Conservation (phyloP, 2,113 vertebrate species). For the Rhadina sibilatrix region DNA sequence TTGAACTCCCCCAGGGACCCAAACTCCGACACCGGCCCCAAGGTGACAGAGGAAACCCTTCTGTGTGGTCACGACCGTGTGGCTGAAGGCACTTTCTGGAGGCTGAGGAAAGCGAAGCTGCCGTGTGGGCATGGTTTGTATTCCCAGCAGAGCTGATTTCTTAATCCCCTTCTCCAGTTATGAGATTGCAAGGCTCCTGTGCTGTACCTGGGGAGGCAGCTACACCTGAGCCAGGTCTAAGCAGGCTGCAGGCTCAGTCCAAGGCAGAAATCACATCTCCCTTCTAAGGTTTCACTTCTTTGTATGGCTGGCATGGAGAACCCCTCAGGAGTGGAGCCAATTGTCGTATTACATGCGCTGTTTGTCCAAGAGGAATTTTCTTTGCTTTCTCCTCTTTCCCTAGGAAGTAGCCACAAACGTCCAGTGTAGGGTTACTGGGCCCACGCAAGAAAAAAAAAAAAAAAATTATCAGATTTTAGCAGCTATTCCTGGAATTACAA, state of each 20-base stretch:
- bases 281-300: conserved; percentile 25
- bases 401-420: conserved; percentile 53
- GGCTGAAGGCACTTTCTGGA: neutral
- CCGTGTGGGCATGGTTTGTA: accelerated
- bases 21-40: neutral
- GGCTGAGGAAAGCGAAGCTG: conserved; percentile 3
- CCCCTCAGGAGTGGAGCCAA: conserved; percentile 37
- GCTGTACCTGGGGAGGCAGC: neutral
- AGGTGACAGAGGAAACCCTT: neutral
- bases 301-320: conserved; percentile 24
- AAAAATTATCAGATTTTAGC: conserved; percentile 49
- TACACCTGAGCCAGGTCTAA: conserved; percentile 15
- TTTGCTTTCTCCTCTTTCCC: conserved; percentile 62
- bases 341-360: conserved; percentile 20
- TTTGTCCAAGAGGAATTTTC: conserved; percentile 35
- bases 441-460: neutral
- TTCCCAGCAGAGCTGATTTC: conserved; percentile 17
- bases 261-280: conserved; percentile 31
- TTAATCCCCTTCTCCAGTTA: neutral
- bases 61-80: neutral
- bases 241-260: neutral
- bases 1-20: neutral
- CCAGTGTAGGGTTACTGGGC: conserved; percentile 42
- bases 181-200: neutral
- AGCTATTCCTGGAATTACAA: conserved; percentile 50